Evolutionary conservation across 2,888 invertebrate genomes (phyloP), one percentile per base, ranked within the genome.

Genomic region (Harmothoe impar): DNA sequence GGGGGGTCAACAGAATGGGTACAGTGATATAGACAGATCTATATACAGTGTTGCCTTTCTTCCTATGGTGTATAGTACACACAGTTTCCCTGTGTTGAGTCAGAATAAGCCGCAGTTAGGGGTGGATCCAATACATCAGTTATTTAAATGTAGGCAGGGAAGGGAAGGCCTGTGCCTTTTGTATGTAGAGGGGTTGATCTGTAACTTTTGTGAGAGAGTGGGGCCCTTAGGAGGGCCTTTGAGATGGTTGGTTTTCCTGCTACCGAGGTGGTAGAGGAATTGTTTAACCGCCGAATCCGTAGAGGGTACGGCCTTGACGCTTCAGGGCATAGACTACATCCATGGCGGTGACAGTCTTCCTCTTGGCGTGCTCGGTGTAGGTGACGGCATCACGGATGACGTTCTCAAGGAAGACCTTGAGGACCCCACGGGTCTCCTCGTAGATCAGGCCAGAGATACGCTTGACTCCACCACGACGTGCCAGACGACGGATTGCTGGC

Each of bases 361-460:
- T 88, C 96, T 98, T 98, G 56, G 98, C 98, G 95, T 98, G 98
- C 94, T 98, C 98, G 0, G 98, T 98, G 96, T 98, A 98, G 3
- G 98, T 98, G 89, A 98, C 98, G n/a, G 98, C 98, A 94, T 98
- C 98, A 81, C 97, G 97, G 93, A 98, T 98, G 56, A 98, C 98
- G 95, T 98, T 98, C 95, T 98, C 98, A 91, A 98, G 96, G 95
- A 98, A 98, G 0, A 98, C 97, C 94, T 98, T 98, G 43, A 98
- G 95, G 0, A 98, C 97, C 68, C 97, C 97, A 77, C 98, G 97
- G 23, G 97, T 98, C 95, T 98, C 98, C 95, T 98, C 98, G 95
- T 98, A 98, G 92, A 98, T 97, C 89, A 98, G 95, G 0, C 97
- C 97, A 23, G 97, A 97, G 89, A 98, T 97, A 94, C 96, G 96